These are phyloP conservation scores for Ploceus nigricollis DNA, from an alignment of 2,113 vertebrate species.

Conservation along the genomic window DNA sequence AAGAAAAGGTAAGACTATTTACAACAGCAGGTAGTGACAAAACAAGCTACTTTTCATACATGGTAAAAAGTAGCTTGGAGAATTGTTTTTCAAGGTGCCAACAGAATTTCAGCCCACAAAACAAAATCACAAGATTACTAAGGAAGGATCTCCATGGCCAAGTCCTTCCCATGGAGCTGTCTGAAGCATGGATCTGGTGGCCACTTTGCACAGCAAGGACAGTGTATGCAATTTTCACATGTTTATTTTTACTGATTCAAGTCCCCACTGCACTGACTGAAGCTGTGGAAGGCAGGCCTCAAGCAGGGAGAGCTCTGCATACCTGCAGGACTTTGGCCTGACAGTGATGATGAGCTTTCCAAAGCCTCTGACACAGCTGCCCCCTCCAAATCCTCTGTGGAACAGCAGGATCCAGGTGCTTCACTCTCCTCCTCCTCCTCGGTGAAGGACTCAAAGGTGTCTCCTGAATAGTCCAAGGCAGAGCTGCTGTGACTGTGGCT, in stretches of 20 bases:
- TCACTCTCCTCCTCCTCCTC: not conserved
- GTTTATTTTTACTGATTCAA: not conserved
- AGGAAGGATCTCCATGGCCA: not conserved
- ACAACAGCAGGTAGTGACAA: not conserved
- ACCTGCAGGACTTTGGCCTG: not conserved
- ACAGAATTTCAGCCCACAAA: not conserved
- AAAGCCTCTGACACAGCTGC: not conserved
- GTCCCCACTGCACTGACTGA: not conserved
- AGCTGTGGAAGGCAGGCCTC: not conserved
- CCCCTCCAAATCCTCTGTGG: not conserved
- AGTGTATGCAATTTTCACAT: fast-evolving
- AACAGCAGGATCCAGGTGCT: not conserved
- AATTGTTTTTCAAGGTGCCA: not conserved
- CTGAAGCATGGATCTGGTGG: not conserved
- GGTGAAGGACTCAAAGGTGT: not conserved
- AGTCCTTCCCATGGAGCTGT: not conserved
- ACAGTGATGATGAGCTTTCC: not conserved
- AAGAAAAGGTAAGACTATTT: not conserved
- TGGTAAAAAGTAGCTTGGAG: not conserved
- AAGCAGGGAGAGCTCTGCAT: not conserved
- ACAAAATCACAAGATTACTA: too few relatives aligned
- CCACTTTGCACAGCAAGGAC: not conserved
- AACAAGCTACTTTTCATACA: not conserved
- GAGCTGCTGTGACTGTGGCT: not conserved
- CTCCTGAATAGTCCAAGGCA: not conserved